Evolutionary conservation across 1,140 invertebrate genomes (phyloP), one percentile per base, ranked within the genome.

Genomic region (Drosophila rufa): DNA sequence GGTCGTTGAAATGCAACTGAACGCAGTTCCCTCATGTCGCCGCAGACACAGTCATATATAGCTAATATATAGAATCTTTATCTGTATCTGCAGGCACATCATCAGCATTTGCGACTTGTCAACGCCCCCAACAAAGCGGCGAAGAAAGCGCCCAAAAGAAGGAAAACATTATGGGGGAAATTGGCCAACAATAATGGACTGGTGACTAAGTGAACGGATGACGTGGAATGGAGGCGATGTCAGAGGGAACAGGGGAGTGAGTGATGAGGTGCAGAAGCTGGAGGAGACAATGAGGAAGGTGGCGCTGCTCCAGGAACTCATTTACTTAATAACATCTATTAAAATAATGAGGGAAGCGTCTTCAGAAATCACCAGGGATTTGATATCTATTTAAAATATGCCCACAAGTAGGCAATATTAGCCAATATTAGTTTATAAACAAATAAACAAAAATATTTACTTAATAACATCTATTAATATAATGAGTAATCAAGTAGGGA

Each of bases 61-160:
- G 68, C 40, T 66, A 19, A 57, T 58, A 77, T 25, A 69, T 47
- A 51, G 75, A 71, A 62, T 56, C 45, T 22, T 50, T 50, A 30
- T 64, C 53, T 75, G 57, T 73, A 53, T 58, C 33, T 60, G 53
- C 56, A 50, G 30, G 53, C 36, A 40, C 53, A 40, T 57, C 67
- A 58, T 43, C 48, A 46, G 38, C 62, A 50, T 43, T 59, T 62
- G 62, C 62, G 51, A 43, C 64, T 84, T 85, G 73, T 81, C 82
- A 83, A 64, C 80, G 74, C 60, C 53, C 50, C 30, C 65, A 65
- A 75, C 69, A 73, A 74, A 74, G 71, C 53, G 65, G 75, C 79
- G 61, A 86, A 84, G 81, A 84, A 67, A 82, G 53, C 25, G 71
- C 83, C 45, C 46, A 75, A 77, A 66, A 62, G 46, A 62, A 50